Base-by-base conservation (phyloP, 2,888 invertebrate species). In the Marronus borbonicus region DNA sequence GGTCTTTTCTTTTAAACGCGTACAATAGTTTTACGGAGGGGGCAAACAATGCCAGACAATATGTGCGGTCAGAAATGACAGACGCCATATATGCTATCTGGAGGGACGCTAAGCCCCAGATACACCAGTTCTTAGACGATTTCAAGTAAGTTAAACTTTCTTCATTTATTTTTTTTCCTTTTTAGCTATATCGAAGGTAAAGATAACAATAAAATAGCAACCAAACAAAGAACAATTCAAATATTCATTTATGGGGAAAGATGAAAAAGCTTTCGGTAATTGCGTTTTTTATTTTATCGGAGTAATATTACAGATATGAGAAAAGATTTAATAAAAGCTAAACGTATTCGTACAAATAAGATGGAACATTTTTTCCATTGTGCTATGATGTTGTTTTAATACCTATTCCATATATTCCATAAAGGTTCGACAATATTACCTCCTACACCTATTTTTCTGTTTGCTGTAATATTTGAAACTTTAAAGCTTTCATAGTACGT, bases 121-220 rank as follows among this genome's bases (percentile, higher is more conserved):
- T 96, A 12, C 88, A 92, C 74, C 90, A 91, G 7, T 95, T 96
- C 83, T 87, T 96, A 3, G 91, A 93, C 60, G 96, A 96, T 85
- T 88, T 96, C 78, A 90, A 89, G 92, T 92, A 87, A 84, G 87
- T 82, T 31, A 36, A 70, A 52, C 50, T 12, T 14, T 44, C 44
- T 44, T 8, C 44, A 44, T 44, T 44, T 44, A 10, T 44, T 44
- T 44, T 39, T 36, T 44, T 44, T 44, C 44, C 44, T 44, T 44
- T 44, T 44, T 44, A 44, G 44, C 44, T 44, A 44, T 24, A 14
- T n/a, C 65, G 49, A 12, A 24, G 14, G 65, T 50, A 50, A 69
- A 50, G 50, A 52, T 69, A 50, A 28, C 12, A 69, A 69, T 69
- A 52, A 50, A 49, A 69, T 44, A 44, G 12, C 8, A 44, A 44